A percentile compares a stretch with the other conserved stretches of the same genome.
Conservation (phyloP, 2,797 vertebrate species). For the Zenarchopterus dispar region DNA sequence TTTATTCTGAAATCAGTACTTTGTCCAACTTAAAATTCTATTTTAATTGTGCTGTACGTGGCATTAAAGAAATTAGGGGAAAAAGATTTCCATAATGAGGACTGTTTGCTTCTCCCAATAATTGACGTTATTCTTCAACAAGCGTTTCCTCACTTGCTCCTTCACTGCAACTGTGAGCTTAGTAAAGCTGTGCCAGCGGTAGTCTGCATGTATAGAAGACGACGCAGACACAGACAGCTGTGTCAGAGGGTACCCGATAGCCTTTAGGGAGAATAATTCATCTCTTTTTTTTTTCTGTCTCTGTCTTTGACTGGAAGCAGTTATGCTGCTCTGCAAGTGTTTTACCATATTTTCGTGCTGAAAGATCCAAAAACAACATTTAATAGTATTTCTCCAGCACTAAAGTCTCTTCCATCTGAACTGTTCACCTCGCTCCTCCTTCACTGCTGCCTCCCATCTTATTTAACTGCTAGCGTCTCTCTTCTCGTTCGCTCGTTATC, state of each 20-base stretch:
- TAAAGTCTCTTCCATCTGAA: slow-evolving; percentile 64
- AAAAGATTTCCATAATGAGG: slow-evolving; percentile 8
- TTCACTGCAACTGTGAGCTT: slow-evolving; percentile 38
- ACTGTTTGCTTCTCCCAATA: slow-evolving; percentile 16
- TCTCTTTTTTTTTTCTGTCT: slow-evolving; percentile 75
- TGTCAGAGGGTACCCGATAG: slow-evolving; percentile 71
- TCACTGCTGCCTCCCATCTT: slow-evolving; percentile 27
- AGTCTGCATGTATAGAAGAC: slow-evolving; percentile 57
- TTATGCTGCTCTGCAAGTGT: slow-evolving; percentile 43
- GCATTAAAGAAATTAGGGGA: slow-evolving; percentile 11
- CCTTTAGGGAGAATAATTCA: slow-evolving; percentile 63
- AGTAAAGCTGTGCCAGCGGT: slow-evolving; percentile 41
- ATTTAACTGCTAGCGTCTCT: slow-evolving; percentile 27
- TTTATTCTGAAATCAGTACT: too few species aligned
- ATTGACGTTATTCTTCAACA: slow-evolving; percentile 17
- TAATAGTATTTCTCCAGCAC: slow-evolving; percentile 58
- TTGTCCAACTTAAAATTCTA: not conserved
- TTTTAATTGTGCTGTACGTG: not conserved
- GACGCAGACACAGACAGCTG: slow-evolving; percentile 65
- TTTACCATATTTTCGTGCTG: slow-evolving; percentile 44
- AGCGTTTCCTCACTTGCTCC: slow-evolving; percentile 29
- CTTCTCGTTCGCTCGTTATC: slow-evolving; percentile 11
- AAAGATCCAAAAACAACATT: slow-evolving; percentile 72
- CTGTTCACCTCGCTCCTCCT: slow-evolving; percentile 60
- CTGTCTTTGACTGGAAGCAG: slow-evolving; percentile 53